phyloP scores from a whole-genome alignment of 1,140 invertebrate species.

The Aphelinus atriplicis region DNA sequence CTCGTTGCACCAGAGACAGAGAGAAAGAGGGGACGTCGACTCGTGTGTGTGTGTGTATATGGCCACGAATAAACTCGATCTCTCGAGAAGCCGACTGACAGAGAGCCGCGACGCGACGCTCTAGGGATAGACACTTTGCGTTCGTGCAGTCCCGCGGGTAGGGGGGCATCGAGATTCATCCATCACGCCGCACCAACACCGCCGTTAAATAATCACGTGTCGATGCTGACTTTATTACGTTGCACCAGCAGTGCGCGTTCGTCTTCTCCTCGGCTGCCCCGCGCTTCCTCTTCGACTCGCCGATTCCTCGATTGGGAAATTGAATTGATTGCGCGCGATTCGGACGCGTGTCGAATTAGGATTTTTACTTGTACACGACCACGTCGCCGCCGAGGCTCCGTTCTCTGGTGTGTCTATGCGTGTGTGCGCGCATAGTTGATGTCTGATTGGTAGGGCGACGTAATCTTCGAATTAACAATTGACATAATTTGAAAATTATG shows the following conservation, averaged over 20 bases:
- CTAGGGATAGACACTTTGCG: neutral
- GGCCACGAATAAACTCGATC: too few relatives aligned
- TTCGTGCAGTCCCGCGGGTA: neutral
- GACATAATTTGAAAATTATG: too few relatives aligned
- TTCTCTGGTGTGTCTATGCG: too few relatives aligned
- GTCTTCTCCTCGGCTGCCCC: neutral
- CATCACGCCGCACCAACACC: too few relatives aligned
- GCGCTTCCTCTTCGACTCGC: neutral
- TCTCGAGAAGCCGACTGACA: neutral
- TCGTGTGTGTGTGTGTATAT: neutral
- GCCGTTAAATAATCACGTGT: constrained; percentile 22
- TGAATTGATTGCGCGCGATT: neutral
- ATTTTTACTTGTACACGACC: neutral
- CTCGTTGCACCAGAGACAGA: too few relatives aligned
- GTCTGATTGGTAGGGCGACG: too few relatives aligned
- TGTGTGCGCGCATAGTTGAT: too few relatives aligned
- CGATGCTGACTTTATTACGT: constrained; percentile 7
- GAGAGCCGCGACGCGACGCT: neutral
- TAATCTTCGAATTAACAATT: too few relatives aligned
- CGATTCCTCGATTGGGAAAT: neutral
- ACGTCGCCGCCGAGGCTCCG: too few relatives aligned
- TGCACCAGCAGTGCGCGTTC: too few relatives aligned
- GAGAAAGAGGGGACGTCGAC: constrained; percentile 33
- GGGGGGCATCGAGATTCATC: too few relatives aligned
- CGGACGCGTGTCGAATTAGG: neutral